These are phyloP conservation scores for Setophaga kirtlandii DNA, from an alignment of 2,113 vertebrate species.

Conservation along the genomic window DNA sequence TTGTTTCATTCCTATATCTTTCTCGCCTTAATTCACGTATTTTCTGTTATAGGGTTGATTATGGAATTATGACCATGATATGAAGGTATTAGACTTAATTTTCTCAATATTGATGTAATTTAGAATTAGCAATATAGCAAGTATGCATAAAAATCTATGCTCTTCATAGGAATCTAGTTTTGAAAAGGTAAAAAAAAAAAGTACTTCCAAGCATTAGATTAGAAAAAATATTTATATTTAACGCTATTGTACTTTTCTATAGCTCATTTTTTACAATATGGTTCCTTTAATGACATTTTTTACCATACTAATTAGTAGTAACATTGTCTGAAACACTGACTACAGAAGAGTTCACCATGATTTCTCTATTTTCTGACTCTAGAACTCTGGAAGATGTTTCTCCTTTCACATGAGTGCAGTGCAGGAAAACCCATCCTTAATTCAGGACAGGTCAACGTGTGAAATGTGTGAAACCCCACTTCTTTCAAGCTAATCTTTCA, in stretches of 20 bases:
- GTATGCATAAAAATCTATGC: background rate
- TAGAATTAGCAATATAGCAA: background rate
- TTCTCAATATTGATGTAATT: background rate
- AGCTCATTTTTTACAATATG: background rate
- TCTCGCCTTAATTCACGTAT: background rate
- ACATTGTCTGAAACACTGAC: background rate
- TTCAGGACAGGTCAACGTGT: background rate
- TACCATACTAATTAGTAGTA: background rate
- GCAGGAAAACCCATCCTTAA: background rate
- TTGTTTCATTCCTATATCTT: background rate
- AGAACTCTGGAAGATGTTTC: background rate
- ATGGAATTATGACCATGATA: background rate
- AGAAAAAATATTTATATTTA: background rate
- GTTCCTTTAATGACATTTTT: background rate
- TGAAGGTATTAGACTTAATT: background rate
- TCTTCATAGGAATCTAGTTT: background rate
- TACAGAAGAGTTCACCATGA: background rate
- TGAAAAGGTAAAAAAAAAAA: background rate
- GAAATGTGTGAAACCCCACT: background rate
- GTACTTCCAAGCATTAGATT: background rate
- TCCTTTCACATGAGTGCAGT: background rate
- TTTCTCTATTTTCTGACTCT: background rate
- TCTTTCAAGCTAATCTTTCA: background rate
- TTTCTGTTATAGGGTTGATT: background rate
- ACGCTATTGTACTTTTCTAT: background rate